phyloP scores from a whole-genome alignment of 1,140 invertebrate species.

The Zophobas atratus region DNA sequence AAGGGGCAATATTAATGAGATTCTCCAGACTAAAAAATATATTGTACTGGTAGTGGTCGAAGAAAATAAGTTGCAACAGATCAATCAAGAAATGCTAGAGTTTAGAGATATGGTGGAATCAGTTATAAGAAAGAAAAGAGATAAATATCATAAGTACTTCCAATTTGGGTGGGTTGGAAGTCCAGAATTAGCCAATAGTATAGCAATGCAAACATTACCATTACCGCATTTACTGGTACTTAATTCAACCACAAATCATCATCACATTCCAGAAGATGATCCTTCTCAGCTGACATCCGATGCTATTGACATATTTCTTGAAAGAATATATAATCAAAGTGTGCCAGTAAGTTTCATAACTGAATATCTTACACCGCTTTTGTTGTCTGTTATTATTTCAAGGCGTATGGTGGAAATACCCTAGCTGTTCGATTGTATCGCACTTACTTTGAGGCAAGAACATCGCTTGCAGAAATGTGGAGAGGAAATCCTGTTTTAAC shows the following conservation, averaged over 20 bases:
- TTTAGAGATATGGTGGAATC: slow-evolving; percentile 90
- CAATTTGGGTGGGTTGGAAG: slow-evolving; percentile 95
- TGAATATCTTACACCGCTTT: too few relatives aligned
- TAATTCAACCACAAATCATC: slow-evolving; percentile 91
- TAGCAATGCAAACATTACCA: slow-evolving; percentile 88
- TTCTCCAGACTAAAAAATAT: slow-evolving; percentile 88
- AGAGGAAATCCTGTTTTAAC: slow-evolving; percentile 91
- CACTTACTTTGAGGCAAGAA: slow-evolving; percentile 83
- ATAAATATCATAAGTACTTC: slow-evolving; percentile 86
- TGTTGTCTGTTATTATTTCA: slow-evolving; percentile 55
- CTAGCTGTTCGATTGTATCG: slow-evolving; percentile 81
- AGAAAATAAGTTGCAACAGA: slow-evolving; percentile 89
- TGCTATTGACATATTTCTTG: slow-evolving; percentile 84
- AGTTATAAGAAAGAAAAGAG: slow-evolving; percentile 82
- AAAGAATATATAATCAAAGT: slow-evolving; percentile 81
- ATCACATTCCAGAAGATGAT: slow-evolving; percentile 91
- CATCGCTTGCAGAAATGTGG: slow-evolving; percentile 88
- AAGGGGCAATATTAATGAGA: slow-evolving; percentile 85
- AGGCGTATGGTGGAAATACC: slow-evolving; percentile 88
- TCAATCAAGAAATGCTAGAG: slow-evolving; percentile 85
- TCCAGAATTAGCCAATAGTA: slow-evolving; percentile 90
- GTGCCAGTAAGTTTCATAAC: slow-evolving; percentile 74
- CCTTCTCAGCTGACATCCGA: slow-evolving; percentile 84
- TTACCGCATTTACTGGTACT: slow-evolving; percentile 91
- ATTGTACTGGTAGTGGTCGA: slow-evolving; percentile 89